Percentiles rank a stretch among this genome's conserved stretches.
Conservation (phyloP, 2,113 vertebrate species). For the Tyto alba region DNA sequence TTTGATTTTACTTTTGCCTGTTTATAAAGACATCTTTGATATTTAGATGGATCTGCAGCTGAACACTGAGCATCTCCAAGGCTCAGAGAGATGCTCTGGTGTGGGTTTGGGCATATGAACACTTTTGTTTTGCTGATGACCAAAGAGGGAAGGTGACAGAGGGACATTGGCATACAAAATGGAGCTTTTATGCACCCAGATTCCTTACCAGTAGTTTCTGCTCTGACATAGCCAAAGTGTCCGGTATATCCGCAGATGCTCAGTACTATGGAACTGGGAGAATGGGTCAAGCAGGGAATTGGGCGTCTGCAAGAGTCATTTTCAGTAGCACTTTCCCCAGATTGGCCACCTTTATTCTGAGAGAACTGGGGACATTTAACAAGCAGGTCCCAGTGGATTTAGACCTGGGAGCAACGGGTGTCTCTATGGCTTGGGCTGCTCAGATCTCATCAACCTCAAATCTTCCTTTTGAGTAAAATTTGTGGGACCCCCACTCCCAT, state of each 20-base stretch:
- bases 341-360: background rate
- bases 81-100: background rate
- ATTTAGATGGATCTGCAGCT: background rate
- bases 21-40: background rate
- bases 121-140: background rate
- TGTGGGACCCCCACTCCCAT: background rate
- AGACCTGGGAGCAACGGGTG: background rate
- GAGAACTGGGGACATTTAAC: background rate
- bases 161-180: accelerated
- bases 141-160: background rate
- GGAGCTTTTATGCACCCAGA: background rate
- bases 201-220: background rate
- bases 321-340: background rate
- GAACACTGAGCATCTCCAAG: background rate
- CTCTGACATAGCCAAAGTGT: background rate
- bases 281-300: background rate
- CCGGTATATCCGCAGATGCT: accelerated
- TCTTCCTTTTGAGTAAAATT: background rate
- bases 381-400: background rate
- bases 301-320: background rate
- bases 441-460: background rate
- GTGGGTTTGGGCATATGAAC: background rate
- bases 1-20: background rate
- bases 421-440: background rate
- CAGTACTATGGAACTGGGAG: background rate